Evolutionary conservation across 1,140 invertebrate species (phyloP).

Genomic region (Pachyrhynchus sulphureomaculatus): DNA sequence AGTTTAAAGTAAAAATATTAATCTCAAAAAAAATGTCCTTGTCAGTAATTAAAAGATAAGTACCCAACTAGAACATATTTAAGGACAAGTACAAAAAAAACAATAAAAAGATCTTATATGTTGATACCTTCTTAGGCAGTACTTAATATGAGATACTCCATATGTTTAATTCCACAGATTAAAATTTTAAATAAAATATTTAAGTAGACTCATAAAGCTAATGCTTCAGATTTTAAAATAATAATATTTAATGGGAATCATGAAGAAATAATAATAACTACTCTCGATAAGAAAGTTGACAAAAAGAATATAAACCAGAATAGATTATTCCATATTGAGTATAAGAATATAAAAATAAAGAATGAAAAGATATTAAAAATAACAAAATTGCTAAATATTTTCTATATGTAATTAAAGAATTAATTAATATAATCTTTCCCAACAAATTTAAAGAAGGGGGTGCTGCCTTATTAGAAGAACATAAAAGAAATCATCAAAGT

Average conservation of each 20-base stretch:
- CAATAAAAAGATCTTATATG: constrained; percentile 53
- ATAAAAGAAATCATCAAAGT: constrained; percentile 63
- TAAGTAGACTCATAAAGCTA: constrained; percentile 57
- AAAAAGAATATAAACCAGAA: constrained; percentile 51
- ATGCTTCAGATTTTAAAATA: constrained; percentile 57
- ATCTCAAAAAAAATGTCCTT: no score
- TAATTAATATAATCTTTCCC: constrained; percentile 62
- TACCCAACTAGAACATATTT: constrained; percentile 54
- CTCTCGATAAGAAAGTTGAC: constrained; percentile 52
- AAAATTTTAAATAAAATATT: constrained; percentile 63
- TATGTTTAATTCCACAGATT: constrained; percentile 61
- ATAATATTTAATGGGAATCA: constrained; percentile 62
- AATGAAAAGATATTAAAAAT: constrained; percentile 55
- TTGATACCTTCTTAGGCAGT: constrained; percentile 52
- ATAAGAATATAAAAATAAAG: constrained; percentile 61
- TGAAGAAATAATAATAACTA: constrained; percentile 62
- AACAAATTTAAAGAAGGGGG: constrained; percentile 54
- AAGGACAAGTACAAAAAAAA: constrained; percentile 54
- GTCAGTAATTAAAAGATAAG: no score
- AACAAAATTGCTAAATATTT: constrained; percentile 53
- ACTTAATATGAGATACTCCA: constrained; percentile 54
- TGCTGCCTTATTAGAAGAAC: constrained; percentile 54
- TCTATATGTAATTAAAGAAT: constrained; percentile 55
- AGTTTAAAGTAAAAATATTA: no score
- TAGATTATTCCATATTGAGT: constrained; percentile 57